Base-by-base conservation (phyloP, 2,888 invertebrate genomes). In the Lasius fuliginosus region DNA sequence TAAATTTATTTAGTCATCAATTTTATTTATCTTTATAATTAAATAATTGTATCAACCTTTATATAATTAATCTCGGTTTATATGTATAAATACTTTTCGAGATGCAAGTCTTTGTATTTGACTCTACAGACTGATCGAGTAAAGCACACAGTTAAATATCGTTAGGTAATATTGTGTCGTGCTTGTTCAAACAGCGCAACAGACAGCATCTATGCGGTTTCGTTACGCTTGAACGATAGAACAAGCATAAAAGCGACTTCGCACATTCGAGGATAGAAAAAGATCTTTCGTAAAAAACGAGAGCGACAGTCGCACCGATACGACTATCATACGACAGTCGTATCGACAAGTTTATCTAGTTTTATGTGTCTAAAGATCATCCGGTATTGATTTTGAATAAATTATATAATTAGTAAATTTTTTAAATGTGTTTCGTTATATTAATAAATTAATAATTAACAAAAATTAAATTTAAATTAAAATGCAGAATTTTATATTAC, bases 141-240 rank as follows among this genome's bases (percentile, higher is more conserved):
- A 33, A 64, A 49, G 11, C 46, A 46, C 12, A 23, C 9, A 23
- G 9, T 9, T 60, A 74, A 83, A 75, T 85, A 86, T 88, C 82
- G 73, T 30, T 27, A 23, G 30, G 64, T 15, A 75, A 73, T 83
- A 83, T 85, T 69, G 65, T 53, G 65, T 12, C 74, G 85, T 68
- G 82, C 81, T 85, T 84, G 77, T 85, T 86, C 83, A 88, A 89
- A 90, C 88, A 85, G 84, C 69, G 85, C 85, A 82, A 84, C 87
- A 88, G 85, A 85, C 91, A 83, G 86, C 84, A 86, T 82, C 87
- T 87, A 83, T 88, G 84, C 83, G 91, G 82, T 91, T 92, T 91
- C 89, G 92, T 92, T 89, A 85, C 89, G 90, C 83, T 83, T 87
- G 84, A 86, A 86, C 85, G 88, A 79, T 82, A 83, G 84, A 88